These are phyloP conservation scores for Carassius carassius DNA, from an alignment of 2,113 vertebrate genomes.

Conservation along the genomic window DNA sequence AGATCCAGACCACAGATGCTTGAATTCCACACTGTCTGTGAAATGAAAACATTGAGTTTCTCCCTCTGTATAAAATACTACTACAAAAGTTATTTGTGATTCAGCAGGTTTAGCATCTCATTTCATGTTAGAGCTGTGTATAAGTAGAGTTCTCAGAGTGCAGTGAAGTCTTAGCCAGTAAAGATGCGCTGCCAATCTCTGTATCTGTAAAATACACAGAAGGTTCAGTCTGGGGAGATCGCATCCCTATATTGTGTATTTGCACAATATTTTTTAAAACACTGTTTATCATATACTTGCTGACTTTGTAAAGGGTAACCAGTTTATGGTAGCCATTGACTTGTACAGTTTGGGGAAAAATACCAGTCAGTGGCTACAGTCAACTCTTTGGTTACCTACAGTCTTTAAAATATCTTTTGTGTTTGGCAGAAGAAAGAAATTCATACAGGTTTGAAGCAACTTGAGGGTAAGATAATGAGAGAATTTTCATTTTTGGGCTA, in stretches of 20 bases:
- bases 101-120: background rate
- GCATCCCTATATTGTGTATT: background rate
- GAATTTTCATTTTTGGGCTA: no score
- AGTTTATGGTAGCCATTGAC: no score
- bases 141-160: constrained; percentile 42
- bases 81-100: background rate
- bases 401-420: no score
- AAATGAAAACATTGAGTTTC: background rate
- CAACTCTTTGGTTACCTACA: no score
- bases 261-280: no score
- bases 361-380: no score
- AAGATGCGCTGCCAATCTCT: constrained; percentile 9
- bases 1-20: background rate
- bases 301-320: no score
- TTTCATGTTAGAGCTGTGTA: constrained; percentile 46
- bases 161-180: constrained; percentile 26
- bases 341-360: no score
- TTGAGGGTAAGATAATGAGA: no score
- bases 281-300: no score
- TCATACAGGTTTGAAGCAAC: no score
- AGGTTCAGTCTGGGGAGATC: background rate
- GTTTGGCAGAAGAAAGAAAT: no score
- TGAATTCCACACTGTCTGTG: background rate
- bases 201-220: constrained; percentile 39
- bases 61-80: background rate